These are phyloP conservation scores for Enteromius afrohamiltoni DNA, from an alignment of 2,797 vertebrate species.

Conservation along the genomic window DNA sequence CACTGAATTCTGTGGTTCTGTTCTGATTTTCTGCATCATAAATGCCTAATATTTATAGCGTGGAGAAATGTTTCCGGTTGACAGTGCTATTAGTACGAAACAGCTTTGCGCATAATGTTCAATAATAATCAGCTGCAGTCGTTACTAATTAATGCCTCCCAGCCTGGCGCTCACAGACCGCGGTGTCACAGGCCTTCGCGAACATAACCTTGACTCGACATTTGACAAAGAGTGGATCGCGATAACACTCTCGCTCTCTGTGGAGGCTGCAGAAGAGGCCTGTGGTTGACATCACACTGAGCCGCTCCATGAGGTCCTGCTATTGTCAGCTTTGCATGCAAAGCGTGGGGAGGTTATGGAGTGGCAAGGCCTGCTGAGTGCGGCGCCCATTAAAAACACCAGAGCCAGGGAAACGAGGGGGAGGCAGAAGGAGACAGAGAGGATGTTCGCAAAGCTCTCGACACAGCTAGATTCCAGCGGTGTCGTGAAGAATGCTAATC, in stretches of 20 bases:
- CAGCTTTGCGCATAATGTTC: slow-evolving; percentile 41
- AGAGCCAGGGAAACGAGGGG: slow-evolving; percentile 45
- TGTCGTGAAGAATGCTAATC: slow-evolving; percentile 81
- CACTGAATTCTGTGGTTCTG: not conserved
- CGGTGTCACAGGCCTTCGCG: slow-evolving; percentile 36
- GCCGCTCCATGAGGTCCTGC: slow-evolving; percentile 50
- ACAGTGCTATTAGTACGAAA: slow-evolving; percentile 12
- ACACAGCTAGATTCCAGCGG: slow-evolving; percentile 73
- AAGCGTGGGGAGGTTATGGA: slow-evolving; percentile 58
- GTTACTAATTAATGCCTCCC: slow-evolving; percentile 72
- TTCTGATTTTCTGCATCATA: not conserved
- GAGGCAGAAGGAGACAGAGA: slow-evolving; percentile 50
- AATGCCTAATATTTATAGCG: not conserved
- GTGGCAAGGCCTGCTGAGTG: slow-evolving; percentile 61
- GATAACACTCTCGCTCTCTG: slow-evolving; percentile 7
- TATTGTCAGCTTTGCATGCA: slow-evolving; percentile 60
- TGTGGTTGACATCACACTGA: slow-evolving; percentile 41
- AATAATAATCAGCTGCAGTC: slow-evolving; percentile 61
- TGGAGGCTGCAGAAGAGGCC: slow-evolving; percentile 45
- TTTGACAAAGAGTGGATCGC: not conserved
- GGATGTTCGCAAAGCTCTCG: slow-evolving; percentile 42
- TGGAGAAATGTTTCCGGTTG: not conserved
- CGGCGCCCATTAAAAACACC: slow-evolving; percentile 64
- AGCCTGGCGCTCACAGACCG: slow-evolving; percentile 63
- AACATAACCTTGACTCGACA: slow-evolving; percentile 56